These are phyloP conservation scores for Enteromius fasciolatus DNA, from an alignment of 2,797 vertebrate genomes.

Conservation along the genomic window DNA sequence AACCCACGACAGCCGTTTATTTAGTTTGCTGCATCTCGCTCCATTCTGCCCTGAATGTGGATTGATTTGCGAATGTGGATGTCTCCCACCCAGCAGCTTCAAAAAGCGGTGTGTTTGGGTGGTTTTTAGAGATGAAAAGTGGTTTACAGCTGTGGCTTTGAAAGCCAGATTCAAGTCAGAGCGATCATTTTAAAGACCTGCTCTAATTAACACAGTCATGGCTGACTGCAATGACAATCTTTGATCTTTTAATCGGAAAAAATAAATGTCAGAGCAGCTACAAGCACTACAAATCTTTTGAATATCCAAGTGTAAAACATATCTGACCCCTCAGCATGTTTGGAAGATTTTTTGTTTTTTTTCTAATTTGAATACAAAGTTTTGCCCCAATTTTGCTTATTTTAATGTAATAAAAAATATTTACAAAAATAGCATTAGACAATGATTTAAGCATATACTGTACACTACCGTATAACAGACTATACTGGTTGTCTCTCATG, in stretches of 20 bases:
- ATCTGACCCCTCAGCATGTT: background rate
- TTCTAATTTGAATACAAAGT: too few species aligned
- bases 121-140: conserved; percentile 10
- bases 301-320: background rate
- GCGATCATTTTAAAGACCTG: conserved; percentile 9
- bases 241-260: background rate
- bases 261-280: background rate
- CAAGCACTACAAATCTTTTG: background rate
- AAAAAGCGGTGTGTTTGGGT: background rate
- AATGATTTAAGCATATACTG: too few species aligned
- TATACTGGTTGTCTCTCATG: background rate
- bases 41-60: conserved; percentile 7
- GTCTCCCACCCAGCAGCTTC: conserved; percentile 1
- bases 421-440: too few species aligned
- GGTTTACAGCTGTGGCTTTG: conserved; percentile 26
- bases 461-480: too few species aligned
- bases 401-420: too few species aligned
- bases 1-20: background rate
- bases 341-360: background rate
- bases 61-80: conserved; percentile 10
- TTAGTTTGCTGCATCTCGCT: background rate
- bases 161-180: conserved; percentile 7
- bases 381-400: too few species aligned
- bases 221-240: conserved; percentile 8
- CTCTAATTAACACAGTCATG: conserved; percentile 21